Evolutionary conservation across 2,888 invertebrate species (phyloP), one percentile per base, ranked within the genome.

Genomic region (Drosophila paranaensis): DNA sequence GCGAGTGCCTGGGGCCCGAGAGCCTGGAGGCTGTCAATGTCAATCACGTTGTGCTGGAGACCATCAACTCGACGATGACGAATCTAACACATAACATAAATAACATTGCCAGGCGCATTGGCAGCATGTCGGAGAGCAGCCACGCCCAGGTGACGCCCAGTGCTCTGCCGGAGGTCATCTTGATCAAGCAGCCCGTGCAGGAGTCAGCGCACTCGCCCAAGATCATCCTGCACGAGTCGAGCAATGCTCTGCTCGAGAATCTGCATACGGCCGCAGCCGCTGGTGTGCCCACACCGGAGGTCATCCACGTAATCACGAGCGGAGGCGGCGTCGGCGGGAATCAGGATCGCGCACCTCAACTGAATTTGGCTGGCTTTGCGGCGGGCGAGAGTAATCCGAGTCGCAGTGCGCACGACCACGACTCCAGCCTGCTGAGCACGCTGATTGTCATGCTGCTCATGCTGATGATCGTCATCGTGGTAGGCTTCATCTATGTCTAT

Each of bases 291-390:
- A 68, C 88, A 0, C 90, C 93, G 0, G 93, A 93, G n/a, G 91
- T 93, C 0, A 93, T 93, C 37, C 92, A 93, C 43, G 91, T 93
- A 6, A 92, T 92, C 27, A 92, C 92, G 6, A 87, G 78, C 60
- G 68, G 75, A 3, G 54, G n/a, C 3, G 86, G 71, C 30, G 79
- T 74, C 33, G 55, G 60, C 20, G 81, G 74, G 0, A 46, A 62
- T 0, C 79, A 82, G 60, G 82, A 81, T 3, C 82, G 77, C 27
- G 4, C 60, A 6, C 81, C 79, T 0, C 74, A 81, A 60, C 60
- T 90, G 0, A 81, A 84, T 55, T 67, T 91, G 56, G 92, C 92
- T 0, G 90, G 81, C 3, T 78, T 79, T 20, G 57, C 69, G 0
- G 62, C 53, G 30, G 74, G 79, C 14, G 78, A 82, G 6, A 35